These are phyloP conservation scores for Hetaerina americana DNA, from an alignment of 1,140 invertebrate species.

Conservation along the genomic window DNA sequence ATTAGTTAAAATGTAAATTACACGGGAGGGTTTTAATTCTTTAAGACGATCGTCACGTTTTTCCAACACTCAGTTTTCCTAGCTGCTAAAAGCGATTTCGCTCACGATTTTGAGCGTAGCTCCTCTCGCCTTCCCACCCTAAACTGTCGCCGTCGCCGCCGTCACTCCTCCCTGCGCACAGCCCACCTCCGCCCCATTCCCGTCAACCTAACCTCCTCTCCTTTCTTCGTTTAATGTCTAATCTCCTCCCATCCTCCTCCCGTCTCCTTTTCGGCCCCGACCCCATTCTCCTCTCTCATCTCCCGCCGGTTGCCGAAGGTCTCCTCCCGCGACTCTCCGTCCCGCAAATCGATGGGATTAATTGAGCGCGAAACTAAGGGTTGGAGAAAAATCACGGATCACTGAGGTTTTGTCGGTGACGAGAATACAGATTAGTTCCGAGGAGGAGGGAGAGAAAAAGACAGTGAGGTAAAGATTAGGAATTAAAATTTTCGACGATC, in stretches of 20 bases:
- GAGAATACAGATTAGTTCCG: neutral
- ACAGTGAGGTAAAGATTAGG: too few relatives aligned
- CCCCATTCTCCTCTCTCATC: neutral
- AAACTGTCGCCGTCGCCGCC: too few relatives aligned
- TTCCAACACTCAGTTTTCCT: neutral
- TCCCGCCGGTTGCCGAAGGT: neutral
- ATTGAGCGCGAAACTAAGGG: neutral
- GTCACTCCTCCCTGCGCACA: too few relatives aligned
- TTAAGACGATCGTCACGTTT: neutral
- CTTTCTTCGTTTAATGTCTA: too few relatives aligned
- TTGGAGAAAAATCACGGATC: neutral
- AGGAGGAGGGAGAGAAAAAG: too few relatives aligned
- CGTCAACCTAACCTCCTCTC: too few relatives aligned
- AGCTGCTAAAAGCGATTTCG: neutral
- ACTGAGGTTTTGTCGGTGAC: neutral
- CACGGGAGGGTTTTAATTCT: neutral
- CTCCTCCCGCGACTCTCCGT: neutral
- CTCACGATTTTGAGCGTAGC: neutral
- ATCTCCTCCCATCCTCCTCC: neutral
- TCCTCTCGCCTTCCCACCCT: too few relatives aligned
- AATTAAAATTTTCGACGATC: too few relatives aligned
- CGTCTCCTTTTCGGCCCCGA: neutral
- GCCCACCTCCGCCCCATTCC: too few relatives aligned
- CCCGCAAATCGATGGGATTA: neutral
- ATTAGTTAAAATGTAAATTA: conserved; percentile 1